These are phyloP conservation scores for Heterodera carotae DNA, from an alignment of 1,140 invertebrate genomes.

Conservation along the genomic window DNA sequence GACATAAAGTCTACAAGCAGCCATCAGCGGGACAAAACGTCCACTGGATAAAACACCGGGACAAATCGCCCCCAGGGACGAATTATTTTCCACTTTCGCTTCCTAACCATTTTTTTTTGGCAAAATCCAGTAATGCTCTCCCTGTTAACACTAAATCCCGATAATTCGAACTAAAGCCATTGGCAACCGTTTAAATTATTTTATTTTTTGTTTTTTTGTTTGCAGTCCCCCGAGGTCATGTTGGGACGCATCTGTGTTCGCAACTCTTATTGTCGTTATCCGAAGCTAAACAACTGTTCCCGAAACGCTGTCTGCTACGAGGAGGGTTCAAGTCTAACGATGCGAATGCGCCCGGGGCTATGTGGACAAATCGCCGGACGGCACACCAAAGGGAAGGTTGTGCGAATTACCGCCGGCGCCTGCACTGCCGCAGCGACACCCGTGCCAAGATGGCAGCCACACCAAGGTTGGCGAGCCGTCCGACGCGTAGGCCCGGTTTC, in stretches of 20 bases:
- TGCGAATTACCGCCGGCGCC: constrained; percentile 62
- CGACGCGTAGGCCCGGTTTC: too few species aligned
- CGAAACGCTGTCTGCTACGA: constrained; percentile 65
- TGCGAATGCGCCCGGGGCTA: constrained; percentile 58
- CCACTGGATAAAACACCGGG: too few species aligned
- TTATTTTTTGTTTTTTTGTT: constrained; percentile 41
- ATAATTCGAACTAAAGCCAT: too few species aligned
- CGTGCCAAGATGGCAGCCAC: constrained; percentile 62
- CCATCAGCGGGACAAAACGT: too few species aligned
- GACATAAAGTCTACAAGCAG: too few species aligned
- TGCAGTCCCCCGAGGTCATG: constrained; percentile 54
- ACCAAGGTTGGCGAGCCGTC: too few species aligned
- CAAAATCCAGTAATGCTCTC: too few species aligned
- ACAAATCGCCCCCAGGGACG: too few species aligned
- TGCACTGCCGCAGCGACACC: constrained; percentile 58
- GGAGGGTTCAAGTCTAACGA: constrained; percentile 57
- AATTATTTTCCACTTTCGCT: too few species aligned
- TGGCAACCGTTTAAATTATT: too few species aligned
- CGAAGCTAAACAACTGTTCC: constrained; percentile 63
- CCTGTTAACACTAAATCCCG: too few species aligned
- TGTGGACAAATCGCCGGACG: constrained; percentile 45
- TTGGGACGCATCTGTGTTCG: constrained; percentile 63
- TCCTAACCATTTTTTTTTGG: too few species aligned
- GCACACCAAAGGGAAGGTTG: constrained; percentile 51
- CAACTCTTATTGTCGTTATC: constrained; percentile 59